Evolutionary conservation across 2,888 invertebrate species (phyloP), one percentile per base, ranked within the genome.

Genomic region (Notodromas monacha): DNA sequence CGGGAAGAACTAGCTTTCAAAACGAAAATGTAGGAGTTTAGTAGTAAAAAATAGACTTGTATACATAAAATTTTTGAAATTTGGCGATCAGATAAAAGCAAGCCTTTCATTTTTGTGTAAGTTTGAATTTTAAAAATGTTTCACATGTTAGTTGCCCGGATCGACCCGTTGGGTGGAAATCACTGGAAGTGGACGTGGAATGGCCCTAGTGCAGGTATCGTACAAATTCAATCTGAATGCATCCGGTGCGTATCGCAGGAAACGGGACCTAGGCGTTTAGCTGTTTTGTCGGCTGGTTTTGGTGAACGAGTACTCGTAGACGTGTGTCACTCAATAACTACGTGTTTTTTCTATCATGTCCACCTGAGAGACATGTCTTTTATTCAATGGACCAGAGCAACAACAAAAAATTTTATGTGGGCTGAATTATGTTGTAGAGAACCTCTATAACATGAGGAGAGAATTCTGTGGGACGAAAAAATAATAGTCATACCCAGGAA

Each of bases 161-260:
- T 52, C 53, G 36, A 59, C 61, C 0, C 56, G 65, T 6, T 51
- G 59, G 35, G 59, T 77, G 2, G 63, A 64, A 34, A 57, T 79
- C 12, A 61, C 61, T 29, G 77, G 73, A 1, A 62, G 60, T 38
- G 84, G 84, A 10, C 60, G 57, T 29, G 84, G 84, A 6, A 58
- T 77, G 31, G 68, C 66, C 1, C 49, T 74, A 34, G 58, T 70
- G 28, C 68, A 72, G 41, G 59, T 84, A 12, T 61, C 68, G 1
- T 76, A 73, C 38, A 60, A 60, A 28, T 79, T 73, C 43, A 68
- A 70, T 47, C 59, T 76, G 34, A 73, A 74, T 44, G 73, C 74
- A 3, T 76, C 76, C 10, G 74, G 69, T 14, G 67, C 72, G 16
- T 72, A 70, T 62, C 77, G n/a, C n/a, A n/a, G n/a, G n/a, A n/a